Evolutionary conservation across 2,113 vertebrate genomes (phyloP).

Genomic region (Chunga burmeisteri): DNA sequence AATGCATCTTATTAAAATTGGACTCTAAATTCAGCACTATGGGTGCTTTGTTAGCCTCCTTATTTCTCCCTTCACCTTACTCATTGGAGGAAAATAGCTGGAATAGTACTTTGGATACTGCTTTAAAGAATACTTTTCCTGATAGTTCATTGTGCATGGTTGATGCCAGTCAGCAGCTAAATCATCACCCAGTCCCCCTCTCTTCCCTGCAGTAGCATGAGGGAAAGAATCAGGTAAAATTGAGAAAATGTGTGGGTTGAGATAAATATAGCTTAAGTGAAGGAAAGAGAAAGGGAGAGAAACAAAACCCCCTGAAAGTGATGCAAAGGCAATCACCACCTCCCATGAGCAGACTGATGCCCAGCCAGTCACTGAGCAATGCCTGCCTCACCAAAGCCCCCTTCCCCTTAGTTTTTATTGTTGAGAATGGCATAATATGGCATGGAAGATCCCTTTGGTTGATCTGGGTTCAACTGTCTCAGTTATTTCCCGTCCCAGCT

Average conservation of each 20-base stretch:
- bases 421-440: neutral
- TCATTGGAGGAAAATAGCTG: neutral
- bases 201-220: neutral
- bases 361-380: neutral
- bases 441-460: neutral
- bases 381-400: accelerated
- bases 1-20: conserved; percentile 27
- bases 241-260: neutral
- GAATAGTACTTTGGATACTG: neutral
- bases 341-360: neutral
- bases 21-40: neutral
- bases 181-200: accelerated
- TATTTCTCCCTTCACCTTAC: neutral
- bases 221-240: neutral
- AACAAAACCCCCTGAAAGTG: accelerated
- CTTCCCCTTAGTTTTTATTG: neutral
- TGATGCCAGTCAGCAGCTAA: neutral
- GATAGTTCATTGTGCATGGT: neutral
- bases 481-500: neutral
- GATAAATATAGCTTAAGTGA: neutral
- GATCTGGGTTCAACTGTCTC: neutral
- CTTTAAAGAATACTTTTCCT: neutral
- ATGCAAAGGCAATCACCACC: neutral
- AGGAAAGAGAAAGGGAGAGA: neutral
- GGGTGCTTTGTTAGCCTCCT: neutral